Base-by-base conservation (phyloP, 2,113 vertebrate species). In the Holacanthus passer region DNA sequence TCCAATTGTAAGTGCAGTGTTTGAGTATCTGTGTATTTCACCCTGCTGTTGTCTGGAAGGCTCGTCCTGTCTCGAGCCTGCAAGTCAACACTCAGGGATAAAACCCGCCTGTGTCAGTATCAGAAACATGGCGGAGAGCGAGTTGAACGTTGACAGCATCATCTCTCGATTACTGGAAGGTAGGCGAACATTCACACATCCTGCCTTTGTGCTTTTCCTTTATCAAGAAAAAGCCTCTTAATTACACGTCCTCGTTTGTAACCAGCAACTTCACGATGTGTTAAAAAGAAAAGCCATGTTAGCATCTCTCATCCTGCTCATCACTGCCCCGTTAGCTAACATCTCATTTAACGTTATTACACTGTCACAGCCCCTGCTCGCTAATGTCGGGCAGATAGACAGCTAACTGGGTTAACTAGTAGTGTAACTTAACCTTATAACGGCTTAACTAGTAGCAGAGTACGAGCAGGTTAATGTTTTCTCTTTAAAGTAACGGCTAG, bases 151-250 rank as follows among this genome's bases (percentile, higher is more conserved):
- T 94, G 97, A 97, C 86, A 97, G 96, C 90, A 95, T 97, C 83
- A 97, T 97, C 95, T 97, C 96, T 77, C 96, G 96, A n/a, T 90
- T 97, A 85, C 95, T 97, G 86, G 97, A 97, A 96, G 96, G 97
- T 97, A 93, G 90, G 59, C 17, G 20, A 27, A 16, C 53, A 0
- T 12, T 72, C 41, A 7, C 27, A 39, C 58, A 2, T 45, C 16
- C 7, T 7, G 1, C 43, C 29, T 35, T 8, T 39, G 5, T 20
- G 13, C 4, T 7, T 14, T 9, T n/a, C n/a, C 17, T 71, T 41
- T 9, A 12, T 29, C 17, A 7, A 56, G 0, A 10, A 27, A 39
- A 27, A 0, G 5, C 52, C 32, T n/a, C n/a, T 2, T 14, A 5
- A 19, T 20, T 6, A 20, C 12, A 1, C 13, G 45, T 14, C 22